Percentiles rank a stretch among this genome's conserved stretches.
phyloP scores from a whole-genome alignment of 2,797 vertebrate species.

The Darevskia mixta region DNA sequence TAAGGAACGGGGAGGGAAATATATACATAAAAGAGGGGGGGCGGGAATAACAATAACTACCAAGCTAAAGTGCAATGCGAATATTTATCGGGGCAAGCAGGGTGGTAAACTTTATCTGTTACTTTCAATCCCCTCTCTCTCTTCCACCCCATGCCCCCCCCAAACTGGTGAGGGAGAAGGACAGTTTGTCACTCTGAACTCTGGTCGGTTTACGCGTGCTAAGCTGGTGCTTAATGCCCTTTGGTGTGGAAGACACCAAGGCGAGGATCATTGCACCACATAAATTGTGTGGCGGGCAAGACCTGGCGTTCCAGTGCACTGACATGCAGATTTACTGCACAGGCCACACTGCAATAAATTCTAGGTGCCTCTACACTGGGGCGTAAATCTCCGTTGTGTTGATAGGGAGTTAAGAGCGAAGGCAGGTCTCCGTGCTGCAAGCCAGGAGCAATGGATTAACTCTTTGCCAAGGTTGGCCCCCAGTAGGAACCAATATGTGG shows the following conservation, averaged over 20 bases:
- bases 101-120: conserved; percentile 52
- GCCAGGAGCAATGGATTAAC: background rate
- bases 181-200: fast-evolving
- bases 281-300: background rate
- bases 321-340: fast-evolving
- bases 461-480: background rate
- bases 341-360: background rate
- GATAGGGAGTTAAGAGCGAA: background rate
- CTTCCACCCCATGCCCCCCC: background rate
- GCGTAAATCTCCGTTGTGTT: conserved; percentile 19
- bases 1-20: conserved; percentile 39
- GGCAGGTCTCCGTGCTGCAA: background rate
- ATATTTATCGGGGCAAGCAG: conserved; percentile 66
- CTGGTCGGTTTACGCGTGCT: background rate
- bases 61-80: conserved; percentile 59
- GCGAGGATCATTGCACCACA: background rate
- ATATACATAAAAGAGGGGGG: conserved; percentile 31
- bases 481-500: background rate
- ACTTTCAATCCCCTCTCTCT: conserved; percentile 4
- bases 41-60: conserved; percentile 71
- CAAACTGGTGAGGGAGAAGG: background rate
- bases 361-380: background rate
- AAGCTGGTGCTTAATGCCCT: background rate
- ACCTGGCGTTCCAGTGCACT: background rate
- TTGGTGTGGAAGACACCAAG: fast-evolving